phyloP scores from a whole-genome alignment of 2,797 vertebrate species.

The Luscinia megarhynchos region DNA sequence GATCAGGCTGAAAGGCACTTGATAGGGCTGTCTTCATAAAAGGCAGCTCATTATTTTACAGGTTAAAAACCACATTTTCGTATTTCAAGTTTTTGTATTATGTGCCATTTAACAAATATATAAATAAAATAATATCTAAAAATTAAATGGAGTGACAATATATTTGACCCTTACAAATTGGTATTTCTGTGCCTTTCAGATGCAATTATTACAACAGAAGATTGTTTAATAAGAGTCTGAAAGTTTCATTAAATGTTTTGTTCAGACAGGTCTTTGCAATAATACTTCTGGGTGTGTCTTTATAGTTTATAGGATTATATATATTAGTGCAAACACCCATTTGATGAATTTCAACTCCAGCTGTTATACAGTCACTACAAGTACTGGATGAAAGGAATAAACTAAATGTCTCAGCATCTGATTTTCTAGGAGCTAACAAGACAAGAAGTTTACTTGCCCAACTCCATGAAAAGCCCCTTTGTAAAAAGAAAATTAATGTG shows the following conservation, averaged over 20 bases:
- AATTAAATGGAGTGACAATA: background rate
- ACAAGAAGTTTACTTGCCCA: constrained; percentile 27
- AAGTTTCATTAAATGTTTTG: constrained; percentile 12
- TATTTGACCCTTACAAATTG: background rate
- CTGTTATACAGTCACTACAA: constrained; percentile 24
- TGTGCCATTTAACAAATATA: background rate
- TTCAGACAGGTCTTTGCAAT: background rate
- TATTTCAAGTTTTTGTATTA: background rate
- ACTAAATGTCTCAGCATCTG: background rate
- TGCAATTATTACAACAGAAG: background rate
- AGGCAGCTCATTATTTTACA: background rate
- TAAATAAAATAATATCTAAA: background rate
- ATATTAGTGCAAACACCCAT: background rate
- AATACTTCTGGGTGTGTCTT: background rate
- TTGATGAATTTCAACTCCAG: constrained; percentile 43
- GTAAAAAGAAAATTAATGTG: background rate
- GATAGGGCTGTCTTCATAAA: background rate
- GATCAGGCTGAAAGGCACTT: background rate
- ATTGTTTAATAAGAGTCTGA: background rate
- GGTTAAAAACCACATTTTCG: background rate
- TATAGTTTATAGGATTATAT: constrained; percentile 10
- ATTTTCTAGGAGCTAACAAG: background rate
- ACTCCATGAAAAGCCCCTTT: background rate
- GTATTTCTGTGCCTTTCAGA: background rate
- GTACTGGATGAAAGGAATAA: constrained; percentile 15